Base-by-base conservation (phyloP, 2,113 vertebrate species). In the Murina feae region DNA sequence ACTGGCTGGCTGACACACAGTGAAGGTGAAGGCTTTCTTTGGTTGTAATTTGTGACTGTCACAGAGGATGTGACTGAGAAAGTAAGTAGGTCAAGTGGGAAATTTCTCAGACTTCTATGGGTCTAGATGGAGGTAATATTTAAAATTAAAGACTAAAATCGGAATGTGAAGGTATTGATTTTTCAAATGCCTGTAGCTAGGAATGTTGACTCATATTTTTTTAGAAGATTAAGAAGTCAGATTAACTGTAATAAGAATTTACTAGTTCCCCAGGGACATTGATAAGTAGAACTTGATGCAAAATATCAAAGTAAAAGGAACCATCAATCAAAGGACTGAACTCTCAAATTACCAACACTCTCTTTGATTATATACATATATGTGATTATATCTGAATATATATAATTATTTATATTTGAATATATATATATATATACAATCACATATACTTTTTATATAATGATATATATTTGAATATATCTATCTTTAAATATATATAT, bases 221-320 rank as follows among this genome's bases (percentile, higher is more conserved):
- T 74, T 55, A 87, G 47, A 44, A 72, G 44, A 44, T 35, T 25
- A 69, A n/a, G 13, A 76, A 82, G 28, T 92, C 53, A 86, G 66
- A 76, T 35, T 47, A 86, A 74, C 55, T 74, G 3, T 72, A 81
- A 71, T 42, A 80, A 55, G 37, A 81, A 84, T 55, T 95, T 65
- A 55, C 11, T 21, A 47, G 68, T 65, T 82, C 37, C 82, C 17
- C 28, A 39, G 10, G 30, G 51, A 51, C 68, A 51, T 20, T 32
- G 49, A 11, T 72, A 69, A 96, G 44, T 47, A 47, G 30, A 81
- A 79, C 4, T 39, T 91, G 37, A 53, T 69, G 9, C 20, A 72
- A 93, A 94, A 49, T 37, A 51, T 82, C 18, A 53, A 92, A 69
- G 10, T 63, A 66, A 82, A 95, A 82, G 5, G 80, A 90, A 89